Evolutionary conservation across 2,113 vertebrate genomes (phyloP), one percentile per base, ranked within the genome.

Genomic region (Phaethon lepturus): DNA sequence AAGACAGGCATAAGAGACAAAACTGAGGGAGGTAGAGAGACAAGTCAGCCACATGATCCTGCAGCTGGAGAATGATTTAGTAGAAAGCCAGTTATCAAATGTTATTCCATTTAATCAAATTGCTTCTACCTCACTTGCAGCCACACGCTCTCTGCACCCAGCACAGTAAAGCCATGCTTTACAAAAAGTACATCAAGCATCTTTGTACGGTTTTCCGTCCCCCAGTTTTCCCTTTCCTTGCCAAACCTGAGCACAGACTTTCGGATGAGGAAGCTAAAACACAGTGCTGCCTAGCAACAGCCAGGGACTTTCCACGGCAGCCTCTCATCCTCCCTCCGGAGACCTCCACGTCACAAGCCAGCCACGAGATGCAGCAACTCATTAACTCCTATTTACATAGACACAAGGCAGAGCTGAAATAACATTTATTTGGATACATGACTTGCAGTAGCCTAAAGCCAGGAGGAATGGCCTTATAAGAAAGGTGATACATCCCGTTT

Each of bases 251-350:
- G 67, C 0, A 0, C 22, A 93, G 90, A 19, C 73, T 95, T 95
- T 77, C 1, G 1, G 72, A 84, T 7, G 5, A 67, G 66, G 50
- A 95, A 83, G 76, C 86, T 96, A 64, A 95, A 95, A 88, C 5
- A 12, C 66, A 80, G 62, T 53, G 71, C 11, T 94, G 86, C 96
- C 58, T 94, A 96, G 95, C 94, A 96, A 95, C 95, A 86, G 53
- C 25, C 50, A 23, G 92, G 88, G 91, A 95, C 94, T 93, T 96
- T 96, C 95, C 94, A 88, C 0, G 0, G 90, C 76, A 96, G 84
- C 78, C 59, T 96, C 78, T 96, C 87, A 95, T 93, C 84, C 82
- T 95, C 90, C 83, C 92, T 91, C 86, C 81, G 79, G 93, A 96
- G 89, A 87, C 69, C 68, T 93, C 68, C 77, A 67, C 17, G 3